Conservation (phyloP, 23 tunicate species). For the Halocynthia aurantium region DNA sequence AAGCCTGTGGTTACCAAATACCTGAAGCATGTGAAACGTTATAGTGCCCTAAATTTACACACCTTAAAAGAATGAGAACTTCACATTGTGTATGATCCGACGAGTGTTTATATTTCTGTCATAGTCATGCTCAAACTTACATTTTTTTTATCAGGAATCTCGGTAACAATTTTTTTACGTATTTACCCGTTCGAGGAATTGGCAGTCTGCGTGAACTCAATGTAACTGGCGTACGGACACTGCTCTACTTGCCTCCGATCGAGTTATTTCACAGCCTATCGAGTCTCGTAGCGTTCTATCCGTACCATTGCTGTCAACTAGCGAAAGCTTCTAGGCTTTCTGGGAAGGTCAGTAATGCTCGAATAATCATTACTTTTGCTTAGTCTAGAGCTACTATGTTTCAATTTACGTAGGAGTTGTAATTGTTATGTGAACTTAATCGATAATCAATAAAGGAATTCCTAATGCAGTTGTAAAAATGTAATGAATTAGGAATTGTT, state of each 20-base stretch:
- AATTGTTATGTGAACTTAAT: no score
- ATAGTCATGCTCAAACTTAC: neutral
- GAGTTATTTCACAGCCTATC: conserved; percentile 28
- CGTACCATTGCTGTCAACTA: conserved; percentile 78
- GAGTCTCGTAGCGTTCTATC: conserved; percentile 46
- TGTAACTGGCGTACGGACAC: conserved; percentile 39
- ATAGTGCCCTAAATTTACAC: neutral
- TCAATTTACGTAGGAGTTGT: no score
- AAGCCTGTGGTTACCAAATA: no score
- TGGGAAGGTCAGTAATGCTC: no score
- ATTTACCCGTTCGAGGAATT: conserved; percentile 54
- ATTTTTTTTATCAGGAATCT: conserved; percentile 53
- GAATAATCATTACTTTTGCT: no score
- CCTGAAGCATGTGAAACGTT: no score
- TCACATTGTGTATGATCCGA: neutral
- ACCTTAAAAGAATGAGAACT: neutral
- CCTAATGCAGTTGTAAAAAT: no score
- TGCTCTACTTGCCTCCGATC: conserved; percentile 55
- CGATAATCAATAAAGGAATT: no score
- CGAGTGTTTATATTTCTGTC: conserved; percentile 1
- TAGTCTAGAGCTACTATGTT: no score
- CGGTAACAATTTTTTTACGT: conserved; percentile 45
- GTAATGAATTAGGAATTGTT: no score
- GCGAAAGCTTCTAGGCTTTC: neutral
- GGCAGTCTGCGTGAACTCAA: conserved; percentile 37